A percentile compares a stretch with the other conserved stretches of the same genome.
phyloP scores from a whole-genome alignment of 2,888 invertebrate genomes.

The Drosophila diplacantha region DNA sequence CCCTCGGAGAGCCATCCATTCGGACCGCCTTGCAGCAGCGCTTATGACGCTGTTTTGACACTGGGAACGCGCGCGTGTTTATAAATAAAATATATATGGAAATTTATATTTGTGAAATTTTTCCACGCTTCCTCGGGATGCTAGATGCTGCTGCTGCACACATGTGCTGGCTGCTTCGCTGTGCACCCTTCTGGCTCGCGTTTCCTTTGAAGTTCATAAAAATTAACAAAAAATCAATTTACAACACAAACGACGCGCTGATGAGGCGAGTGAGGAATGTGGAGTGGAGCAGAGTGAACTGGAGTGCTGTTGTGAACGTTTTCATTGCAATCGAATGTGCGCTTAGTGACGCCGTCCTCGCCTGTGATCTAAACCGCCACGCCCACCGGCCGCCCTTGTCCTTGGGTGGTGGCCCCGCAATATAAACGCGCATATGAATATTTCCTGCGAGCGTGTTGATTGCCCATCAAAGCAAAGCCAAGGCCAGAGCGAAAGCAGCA shows the following conservation, averaged over 20 bases:
- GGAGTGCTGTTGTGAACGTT: constrained; percentile 44
- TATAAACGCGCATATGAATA: constrained; percentile 20
- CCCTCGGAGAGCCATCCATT: constrained; percentile 27
- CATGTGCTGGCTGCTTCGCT: constrained; percentile 62
- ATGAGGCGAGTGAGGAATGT: constrained; percentile 48
- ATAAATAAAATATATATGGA: constrained; percentile 63
- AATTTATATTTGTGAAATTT: constrained; percentile 56
- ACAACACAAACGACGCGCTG: constrained; percentile 67
- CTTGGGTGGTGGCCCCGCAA: constrained; percentile 19
- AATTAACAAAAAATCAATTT: constrained; percentile 72
- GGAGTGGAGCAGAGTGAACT: constrained; percentile 11
- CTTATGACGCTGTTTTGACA: constrained; percentile 70
- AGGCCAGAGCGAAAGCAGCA: constrained; percentile 32
- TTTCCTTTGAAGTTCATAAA: constrained; percentile 69
- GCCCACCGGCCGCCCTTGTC: constrained; percentile 34
- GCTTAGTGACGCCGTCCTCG: constrained; percentile 48
- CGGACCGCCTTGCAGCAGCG: constrained; percentile 22
- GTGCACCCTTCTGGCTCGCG: constrained; percentile 50
- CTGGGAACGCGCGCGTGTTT: constrained; percentile 68
- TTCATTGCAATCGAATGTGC: constrained; percentile 60
- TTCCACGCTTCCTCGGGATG: constrained; percentile 51
- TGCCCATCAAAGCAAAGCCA: constrained; percentile 66
- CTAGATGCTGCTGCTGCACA: constrained; percentile 43
- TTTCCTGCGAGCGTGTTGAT: constrained; percentile 57
- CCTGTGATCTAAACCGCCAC: constrained; percentile 59